phyloP scores from a whole-genome alignment of 2,888 invertebrate genomes.

The Thera britannica region DNA sequence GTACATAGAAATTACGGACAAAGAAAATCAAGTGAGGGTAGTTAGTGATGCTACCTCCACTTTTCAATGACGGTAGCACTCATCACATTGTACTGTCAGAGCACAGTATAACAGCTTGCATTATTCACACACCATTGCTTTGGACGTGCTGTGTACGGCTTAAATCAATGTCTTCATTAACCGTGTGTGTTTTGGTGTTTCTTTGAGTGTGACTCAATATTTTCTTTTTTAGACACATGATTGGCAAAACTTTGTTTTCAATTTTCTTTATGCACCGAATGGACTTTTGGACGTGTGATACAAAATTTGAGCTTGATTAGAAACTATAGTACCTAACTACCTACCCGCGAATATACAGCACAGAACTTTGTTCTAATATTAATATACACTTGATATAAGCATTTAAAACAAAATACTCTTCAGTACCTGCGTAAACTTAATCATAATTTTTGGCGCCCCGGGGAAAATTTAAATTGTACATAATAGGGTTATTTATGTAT shows the following conservation, averaged over 20 bases:
- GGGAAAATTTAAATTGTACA: too few relatives aligned
- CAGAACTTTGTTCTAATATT: neutral
- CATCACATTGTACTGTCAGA: constrained; percentile 43
- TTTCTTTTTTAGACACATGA: constrained; percentile 20
- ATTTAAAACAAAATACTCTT: too few relatives aligned
- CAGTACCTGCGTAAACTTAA: too few relatives aligned
- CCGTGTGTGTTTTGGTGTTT: constrained; percentile 43
- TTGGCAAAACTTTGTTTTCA: constrained; percentile 26
- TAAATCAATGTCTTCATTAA: constrained; percentile 36
- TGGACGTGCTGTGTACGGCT: constrained; percentile 55
- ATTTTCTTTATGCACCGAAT: constrained; percentile 42
- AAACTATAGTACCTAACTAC: constrained; percentile 1
- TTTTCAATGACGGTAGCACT: too few relatives aligned
- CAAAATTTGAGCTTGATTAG: constrained; percentile 28
- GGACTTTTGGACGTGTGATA: constrained; percentile 44
- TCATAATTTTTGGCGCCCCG: too few relatives aligned
- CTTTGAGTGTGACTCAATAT: constrained; percentile 35
- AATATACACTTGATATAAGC: neutral
- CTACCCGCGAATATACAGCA: neutral
- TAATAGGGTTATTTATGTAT: too few relatives aligned
- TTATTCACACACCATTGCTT: constrained; percentile 66
- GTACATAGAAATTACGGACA: too few relatives aligned
- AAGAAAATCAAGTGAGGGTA: too few relatives aligned
- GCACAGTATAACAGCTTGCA: constrained; percentile 63
- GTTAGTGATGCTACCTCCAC: too few relatives aligned